A percentile compares a stretch with the other conserved stretches of the same genome.
phyloP scores from a whole-genome alignment of 2,888 invertebrate species.

The Osmoderma eremita region DNA sequence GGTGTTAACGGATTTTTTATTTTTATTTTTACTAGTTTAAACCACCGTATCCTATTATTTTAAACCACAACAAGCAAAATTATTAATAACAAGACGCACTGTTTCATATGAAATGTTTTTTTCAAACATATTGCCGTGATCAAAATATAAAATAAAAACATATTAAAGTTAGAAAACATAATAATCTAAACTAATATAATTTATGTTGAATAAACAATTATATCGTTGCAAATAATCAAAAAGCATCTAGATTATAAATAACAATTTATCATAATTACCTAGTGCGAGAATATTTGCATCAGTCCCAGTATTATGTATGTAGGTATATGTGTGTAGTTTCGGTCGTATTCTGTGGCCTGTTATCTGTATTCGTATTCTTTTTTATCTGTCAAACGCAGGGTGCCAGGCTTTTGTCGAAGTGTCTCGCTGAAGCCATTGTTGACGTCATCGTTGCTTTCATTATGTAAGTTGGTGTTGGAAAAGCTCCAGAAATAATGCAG shows the following conservation, averaged over 20 bases:
- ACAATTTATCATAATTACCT: slow-evolving; percentile 15
- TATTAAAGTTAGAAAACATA: too few relatives aligned
- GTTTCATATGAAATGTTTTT: too few relatives aligned
- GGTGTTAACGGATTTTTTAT: too few relatives aligned
- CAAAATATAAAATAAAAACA: too few relatives aligned
- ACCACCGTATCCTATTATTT: too few relatives aligned
- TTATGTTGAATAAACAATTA: too few relatives aligned
- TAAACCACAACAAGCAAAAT: too few relatives aligned
- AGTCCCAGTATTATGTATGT: slow-evolving; percentile 37
- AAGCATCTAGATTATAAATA: slow-evolving; percentile 17
- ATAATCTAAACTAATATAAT: too few relatives aligned
- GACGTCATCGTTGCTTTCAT: slow-evolving; percentile 61
- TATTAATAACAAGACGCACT: too few relatives aligned
- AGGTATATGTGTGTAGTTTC: slow-evolving; percentile 36
- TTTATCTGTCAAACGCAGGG: slow-evolving; percentile 63
- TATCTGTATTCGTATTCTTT: slow-evolving; percentile 56
- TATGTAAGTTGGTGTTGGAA: slow-evolving; percentile 63
- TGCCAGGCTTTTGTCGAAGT: slow-evolving; percentile 57
- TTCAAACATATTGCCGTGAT: too few relatives aligned
- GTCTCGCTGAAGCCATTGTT: slow-evolving; percentile 61
- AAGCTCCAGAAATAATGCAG: slow-evolving; percentile 62
- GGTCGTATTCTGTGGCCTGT: slow-evolving; percentile 51
- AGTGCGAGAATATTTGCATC: slow-evolving; percentile 1
- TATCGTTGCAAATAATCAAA: background rate
- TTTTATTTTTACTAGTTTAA: too few relatives aligned